Evolutionary conservation across 2,797 vertebrate species (phyloP), one percentile per base, ranked within the genome.

Genomic region (Catostomus latipinnis): DNA sequence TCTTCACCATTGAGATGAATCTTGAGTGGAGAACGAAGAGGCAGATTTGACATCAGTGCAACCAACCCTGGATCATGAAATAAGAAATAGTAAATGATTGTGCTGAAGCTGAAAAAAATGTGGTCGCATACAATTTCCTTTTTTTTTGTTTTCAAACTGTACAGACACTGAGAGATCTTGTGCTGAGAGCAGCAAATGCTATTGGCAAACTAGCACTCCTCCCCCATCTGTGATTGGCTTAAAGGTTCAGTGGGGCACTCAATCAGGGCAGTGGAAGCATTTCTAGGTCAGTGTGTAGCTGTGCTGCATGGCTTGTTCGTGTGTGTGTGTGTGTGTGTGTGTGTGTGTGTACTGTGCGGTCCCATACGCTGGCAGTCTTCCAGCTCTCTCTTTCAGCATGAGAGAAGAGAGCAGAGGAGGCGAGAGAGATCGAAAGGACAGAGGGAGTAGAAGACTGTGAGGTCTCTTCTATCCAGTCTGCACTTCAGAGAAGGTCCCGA

Each of bases 261-360:
- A 83, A 91, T 94, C 88, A 88, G 93, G 91, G 94, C 94, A 90
- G 83, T 84, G 89, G 89, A 91, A 89, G 87, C 90, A 92, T 93
- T 92, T 94, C 90, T 92, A 93, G 94, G 92, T 95, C 93, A 94
- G 92, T 93, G 91, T 92, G 93, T 93, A 93, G 94, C 87, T 91
- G 92, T 91, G 91, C 90, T 90, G 91, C 89, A 80, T 78, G 74
- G 83, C 71, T 77, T 63, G 63, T 74, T 66, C 1, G 74, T 52
- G 46, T n/a, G n/a, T 92, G 90, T 90, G 91, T 90, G 89, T 82
- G 84, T 78, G 86, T 81, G 84, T 18, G 16, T 18, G 16, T 18
- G 16, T 18, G 16, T 18, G 16, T 62, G 76, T 73, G 70, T 58
- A 80, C 52, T 0, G 86, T 86, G 88, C 53, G 62, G 79, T 93